These are phyloP conservation scores for Adelges cooleyi DNA, from an alignment of 1,140 invertebrate genomes.

Conservation along the genomic window DNA sequence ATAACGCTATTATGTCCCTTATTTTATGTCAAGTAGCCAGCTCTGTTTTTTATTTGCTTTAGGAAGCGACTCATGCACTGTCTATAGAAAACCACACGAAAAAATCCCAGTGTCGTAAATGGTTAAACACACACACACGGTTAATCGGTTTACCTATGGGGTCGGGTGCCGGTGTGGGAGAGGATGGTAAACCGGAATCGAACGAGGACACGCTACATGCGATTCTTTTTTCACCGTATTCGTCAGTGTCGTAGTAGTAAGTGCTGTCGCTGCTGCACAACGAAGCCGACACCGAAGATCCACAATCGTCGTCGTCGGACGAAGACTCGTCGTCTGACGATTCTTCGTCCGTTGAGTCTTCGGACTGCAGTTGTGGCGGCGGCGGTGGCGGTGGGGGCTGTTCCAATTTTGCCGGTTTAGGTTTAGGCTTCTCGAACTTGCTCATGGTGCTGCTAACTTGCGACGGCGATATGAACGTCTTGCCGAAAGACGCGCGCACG, in stretches of 20 bases:
- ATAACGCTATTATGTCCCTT: too few species aligned
- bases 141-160: slow-evolving; percentile 12
- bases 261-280: neutral
- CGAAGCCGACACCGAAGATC: neutral
- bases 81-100: too few species aligned
- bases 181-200: slow-evolving; percentile 25
- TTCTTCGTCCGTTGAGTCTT: neutral
- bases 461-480: slow-evolving; percentile 18
- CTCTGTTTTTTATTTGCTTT: neutral
- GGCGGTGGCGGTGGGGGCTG: neutral
- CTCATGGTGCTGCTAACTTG: slow-evolving; percentile 18
- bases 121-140: neutral
- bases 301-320: neutral
- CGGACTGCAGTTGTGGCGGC: neutral
- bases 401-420: neutral
- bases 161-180: slow-evolving; percentile 4
- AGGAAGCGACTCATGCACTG: neutral
- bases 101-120: too few species aligned
- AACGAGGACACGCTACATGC: slow-evolving; percentile 12
- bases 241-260: slow-evolving; percentile 7
- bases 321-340: neutral
- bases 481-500: slow-evolving; percentile 5
- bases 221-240: slow-evolving; percentile 17
- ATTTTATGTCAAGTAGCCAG: neutral
- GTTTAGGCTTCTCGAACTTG: slow-evolving; percentile 13